A percentile compares a stretch with the other conserved stretches of the same genome.
Conservation (phyloP, 2,797 vertebrate genomes). For the Danio tinwini region DNA sequence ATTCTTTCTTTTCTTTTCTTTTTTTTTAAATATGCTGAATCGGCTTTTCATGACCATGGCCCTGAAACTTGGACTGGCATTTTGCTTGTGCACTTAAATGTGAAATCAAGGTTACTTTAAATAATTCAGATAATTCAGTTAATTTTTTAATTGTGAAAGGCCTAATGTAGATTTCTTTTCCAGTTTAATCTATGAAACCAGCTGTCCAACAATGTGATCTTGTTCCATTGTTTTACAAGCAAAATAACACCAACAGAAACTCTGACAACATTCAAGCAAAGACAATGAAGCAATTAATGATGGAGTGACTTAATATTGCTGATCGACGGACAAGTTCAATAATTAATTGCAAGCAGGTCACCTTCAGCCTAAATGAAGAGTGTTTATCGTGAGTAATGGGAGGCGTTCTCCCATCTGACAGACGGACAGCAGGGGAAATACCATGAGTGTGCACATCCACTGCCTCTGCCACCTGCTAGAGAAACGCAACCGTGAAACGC, state of each 20-base stretch:
- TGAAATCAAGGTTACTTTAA: too few relatives aligned
- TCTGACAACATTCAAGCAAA: background rate
- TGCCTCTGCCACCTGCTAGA: conserved; percentile 58
- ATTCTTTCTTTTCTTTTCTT: background rate
- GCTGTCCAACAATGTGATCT: background rate
- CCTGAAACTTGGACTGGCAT: too few relatives aligned
- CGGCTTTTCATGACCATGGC: too few relatives aligned
- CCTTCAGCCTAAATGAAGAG: conserved; percentile 42
- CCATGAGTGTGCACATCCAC: conserved; percentile 36
- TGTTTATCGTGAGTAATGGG: conserved; percentile 59
- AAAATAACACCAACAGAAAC: background rate
- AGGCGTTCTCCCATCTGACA: conserved; percentile 34
- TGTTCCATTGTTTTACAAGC: background rate
- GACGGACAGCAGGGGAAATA: conserved; percentile 66
- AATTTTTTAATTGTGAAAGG: too few relatives aligned
- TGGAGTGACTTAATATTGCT: conserved; percentile 16
- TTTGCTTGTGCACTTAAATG: too few relatives aligned
- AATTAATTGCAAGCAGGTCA: conserved; percentile 57
- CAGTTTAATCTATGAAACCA: background rate
- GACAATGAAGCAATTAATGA: conserved; percentile 19
- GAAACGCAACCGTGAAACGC: conserved; percentile 52
- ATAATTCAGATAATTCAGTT: too few relatives aligned
- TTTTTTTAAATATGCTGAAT: background rate
- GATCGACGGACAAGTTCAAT: conserved; percentile 40
- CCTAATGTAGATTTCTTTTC: background rate